Evolutionary conservation across 2,888 invertebrate genomes (phyloP).

Genomic region (Dryadula phaetusa): DNA sequence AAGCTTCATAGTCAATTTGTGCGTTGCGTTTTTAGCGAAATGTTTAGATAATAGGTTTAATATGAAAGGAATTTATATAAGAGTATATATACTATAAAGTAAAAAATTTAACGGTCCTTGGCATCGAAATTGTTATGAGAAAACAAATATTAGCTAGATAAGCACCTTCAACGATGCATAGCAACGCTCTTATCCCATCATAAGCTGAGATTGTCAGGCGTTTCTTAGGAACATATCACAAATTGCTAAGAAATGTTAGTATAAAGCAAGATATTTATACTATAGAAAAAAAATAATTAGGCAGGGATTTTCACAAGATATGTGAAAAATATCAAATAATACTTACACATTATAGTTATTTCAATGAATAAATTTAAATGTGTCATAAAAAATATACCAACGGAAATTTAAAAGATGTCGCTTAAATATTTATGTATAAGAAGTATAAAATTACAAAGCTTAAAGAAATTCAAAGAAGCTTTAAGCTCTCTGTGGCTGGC

Average conservation of each 20-base stretch:
- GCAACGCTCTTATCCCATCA: slow-evolving; percentile 6
- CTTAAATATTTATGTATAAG: neutral
- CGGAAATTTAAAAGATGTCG: neutral
- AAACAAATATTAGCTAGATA: slow-evolving; percentile 2
- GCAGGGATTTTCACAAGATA: neutral
- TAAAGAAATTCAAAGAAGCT: slow-evolving; percentile 9
- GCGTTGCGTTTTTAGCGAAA: too few species aligned
- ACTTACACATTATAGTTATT: neutral
- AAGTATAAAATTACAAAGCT: slow-evolving; percentile 1
- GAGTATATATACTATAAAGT: neutral
- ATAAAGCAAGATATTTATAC: neutral
- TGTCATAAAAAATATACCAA: neutral
- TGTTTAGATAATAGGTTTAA: too few species aligned
- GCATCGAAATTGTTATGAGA: neutral
- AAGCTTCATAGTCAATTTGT: neutral
- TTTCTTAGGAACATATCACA: neutral
- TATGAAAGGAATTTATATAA: too few species aligned
- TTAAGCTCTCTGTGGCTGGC: slow-evolving; percentile 4
- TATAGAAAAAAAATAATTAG: neutral
- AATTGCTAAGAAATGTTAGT: neutral
- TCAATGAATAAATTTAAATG: neutral
- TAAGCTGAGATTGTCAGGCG: neutral
- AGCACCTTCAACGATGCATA: slow-evolving; percentile 4
- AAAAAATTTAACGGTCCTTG: too few species aligned
- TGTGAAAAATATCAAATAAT: neutral